Conservation (phyloP, 1,140 invertebrate genomes). For the roundworm (Caenorhabditis elegans) region DNA sequence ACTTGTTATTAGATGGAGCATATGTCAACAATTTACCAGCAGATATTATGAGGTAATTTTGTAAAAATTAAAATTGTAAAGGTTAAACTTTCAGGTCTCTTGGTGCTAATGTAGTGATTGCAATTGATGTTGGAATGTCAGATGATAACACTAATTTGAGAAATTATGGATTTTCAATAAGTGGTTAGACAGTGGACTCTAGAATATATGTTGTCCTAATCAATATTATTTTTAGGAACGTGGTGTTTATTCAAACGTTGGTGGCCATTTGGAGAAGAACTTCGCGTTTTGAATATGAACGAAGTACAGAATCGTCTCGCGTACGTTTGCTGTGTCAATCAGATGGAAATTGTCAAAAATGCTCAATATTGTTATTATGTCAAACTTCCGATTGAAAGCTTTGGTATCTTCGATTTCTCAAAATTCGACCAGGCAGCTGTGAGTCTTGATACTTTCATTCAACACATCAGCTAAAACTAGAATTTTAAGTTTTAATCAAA, state of each 20-base stretch:
- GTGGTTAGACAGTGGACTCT: too few relatives aligned
- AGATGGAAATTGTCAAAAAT: slow-evolving; percentile 92
- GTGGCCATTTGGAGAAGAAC: slow-evolving; percentile 77
- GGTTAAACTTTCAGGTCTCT: slow-evolving; percentile 43
- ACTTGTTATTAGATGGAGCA: slow-evolving; percentile 96
- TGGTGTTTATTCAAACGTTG: slow-evolving; percentile 81
- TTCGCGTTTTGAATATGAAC: slow-evolving; percentile 67
- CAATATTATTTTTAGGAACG: slow-evolving; percentile 71
- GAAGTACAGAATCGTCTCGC: slow-evolving; percentile 78
- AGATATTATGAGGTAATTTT: slow-evolving; percentile 68
- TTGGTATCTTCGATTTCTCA: slow-evolving; percentile 93
- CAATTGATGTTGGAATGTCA: slow-evolving; percentile 90
- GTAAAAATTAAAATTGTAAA: too few relatives aligned
- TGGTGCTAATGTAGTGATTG: slow-evolving; percentile 90
- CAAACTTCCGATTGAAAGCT: slow-evolving; percentile 93
- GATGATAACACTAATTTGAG: slow-evolving; percentile 93
- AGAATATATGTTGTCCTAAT: not conserved
- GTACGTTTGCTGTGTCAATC: slow-evolving; percentile 94
- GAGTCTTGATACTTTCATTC: too few relatives aligned
- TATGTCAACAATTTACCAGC: slow-evolving; percentile 99
- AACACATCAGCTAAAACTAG: too few relatives aligned
- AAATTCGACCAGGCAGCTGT: slow-evolving; percentile 89
- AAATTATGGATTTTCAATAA: slow-evolving; percentile 94
- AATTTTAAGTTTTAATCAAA: not conserved
- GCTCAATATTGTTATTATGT: slow-evolving; percentile 98